These are phyloP conservation scores for Catalaphyllia jardinei DNA, from an alignment of 64 coral and sea anemone genomes.

Conservation along the genomic window DNA sequence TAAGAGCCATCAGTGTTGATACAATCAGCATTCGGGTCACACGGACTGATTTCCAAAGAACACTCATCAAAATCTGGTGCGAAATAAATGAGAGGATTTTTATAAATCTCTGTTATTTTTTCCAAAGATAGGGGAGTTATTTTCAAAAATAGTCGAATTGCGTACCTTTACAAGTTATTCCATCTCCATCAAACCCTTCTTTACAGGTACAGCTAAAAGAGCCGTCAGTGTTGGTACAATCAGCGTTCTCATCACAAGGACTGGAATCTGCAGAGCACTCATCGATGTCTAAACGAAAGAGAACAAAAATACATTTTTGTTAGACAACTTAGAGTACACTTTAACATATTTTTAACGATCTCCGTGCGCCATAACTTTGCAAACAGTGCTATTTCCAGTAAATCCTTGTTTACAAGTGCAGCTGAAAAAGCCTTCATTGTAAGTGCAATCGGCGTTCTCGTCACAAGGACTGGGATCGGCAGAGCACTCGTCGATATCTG, in stretches of 20 bases:
- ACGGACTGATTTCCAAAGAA: neutral
- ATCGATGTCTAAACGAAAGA: neutral
- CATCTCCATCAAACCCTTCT: conserved; percentile 9
- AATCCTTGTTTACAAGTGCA: conserved; percentile 56
- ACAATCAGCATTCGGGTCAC: conserved; percentile 56
- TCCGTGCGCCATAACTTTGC: conserved; percentile 1
- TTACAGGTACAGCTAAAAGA: conserved; percentile 13
- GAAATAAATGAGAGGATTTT: neutral
- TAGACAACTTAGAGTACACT: neutral
- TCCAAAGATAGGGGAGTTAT: neutral
- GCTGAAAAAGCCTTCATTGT: conserved; percentile 10
- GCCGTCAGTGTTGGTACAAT: conserved; percentile 16
- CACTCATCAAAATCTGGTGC: conserved; percentile 64
- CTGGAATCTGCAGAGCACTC: conserved; percentile 2
- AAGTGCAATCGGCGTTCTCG: conserved; percentile 19
- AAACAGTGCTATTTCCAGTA: neutral
- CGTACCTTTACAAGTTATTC: conserved; percentile 29
- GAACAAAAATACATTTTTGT: neutral
- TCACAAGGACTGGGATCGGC: conserved; percentile 4
- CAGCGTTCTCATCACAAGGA: conserved; percentile 26
- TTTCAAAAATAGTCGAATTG: neutral
- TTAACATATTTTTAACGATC: no score
- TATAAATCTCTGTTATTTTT: neutral
- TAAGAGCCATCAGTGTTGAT: conserved; percentile 42
- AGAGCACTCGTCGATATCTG: conserved; percentile 62